phyloP scores from a whole-genome alignment of 2,113 vertebrate genomes.

The Melozone crissalis region DNA sequence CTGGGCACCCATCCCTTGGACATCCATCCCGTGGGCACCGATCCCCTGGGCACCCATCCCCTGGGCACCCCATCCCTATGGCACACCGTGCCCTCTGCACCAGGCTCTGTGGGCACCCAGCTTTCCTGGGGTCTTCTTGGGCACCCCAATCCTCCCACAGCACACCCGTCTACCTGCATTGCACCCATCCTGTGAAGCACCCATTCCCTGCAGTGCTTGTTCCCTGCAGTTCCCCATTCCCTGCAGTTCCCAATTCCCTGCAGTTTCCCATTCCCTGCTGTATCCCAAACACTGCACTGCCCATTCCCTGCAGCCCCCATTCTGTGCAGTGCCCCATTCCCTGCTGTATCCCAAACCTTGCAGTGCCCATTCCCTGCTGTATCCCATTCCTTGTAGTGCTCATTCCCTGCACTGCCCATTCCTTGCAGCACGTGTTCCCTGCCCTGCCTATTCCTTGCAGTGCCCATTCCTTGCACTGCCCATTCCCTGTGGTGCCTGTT shows the following conservation, averaged over 20 bases:
- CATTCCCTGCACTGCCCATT: not conserved
- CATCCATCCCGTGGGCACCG: rapidly evolving
- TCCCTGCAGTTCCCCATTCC: not conserved
- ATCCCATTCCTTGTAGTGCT: too few relatives aligned
- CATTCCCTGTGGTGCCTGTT: too few relatives aligned
- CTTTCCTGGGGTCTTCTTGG: not conserved
- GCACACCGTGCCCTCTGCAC: not conserved
- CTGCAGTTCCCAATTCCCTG: not conserved
- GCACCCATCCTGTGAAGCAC: not conserved
- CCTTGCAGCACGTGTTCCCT: too few relatives aligned
- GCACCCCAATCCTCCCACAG: not conserved
- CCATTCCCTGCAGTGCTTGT: not conserved
- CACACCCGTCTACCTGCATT: rapidly evolving
- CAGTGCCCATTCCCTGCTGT: not conserved
- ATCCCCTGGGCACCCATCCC: not conserved
- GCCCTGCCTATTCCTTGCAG: too few relatives aligned
- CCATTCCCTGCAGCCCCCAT: too few relatives aligned
- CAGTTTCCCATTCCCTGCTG: not conserved
- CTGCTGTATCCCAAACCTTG: too few relatives aligned
- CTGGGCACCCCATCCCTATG: too few relatives aligned
- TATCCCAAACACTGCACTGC: not conserved
- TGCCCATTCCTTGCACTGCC: not conserved
- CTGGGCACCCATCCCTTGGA: not conserved
- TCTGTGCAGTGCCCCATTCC: too few relatives aligned
- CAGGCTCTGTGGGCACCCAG: not conserved